These are phyloP conservation scores for Helicolenus hilgendorfi DNA, from an alignment of 2,797 vertebrate species.

Conservation along the genomic window DNA sequence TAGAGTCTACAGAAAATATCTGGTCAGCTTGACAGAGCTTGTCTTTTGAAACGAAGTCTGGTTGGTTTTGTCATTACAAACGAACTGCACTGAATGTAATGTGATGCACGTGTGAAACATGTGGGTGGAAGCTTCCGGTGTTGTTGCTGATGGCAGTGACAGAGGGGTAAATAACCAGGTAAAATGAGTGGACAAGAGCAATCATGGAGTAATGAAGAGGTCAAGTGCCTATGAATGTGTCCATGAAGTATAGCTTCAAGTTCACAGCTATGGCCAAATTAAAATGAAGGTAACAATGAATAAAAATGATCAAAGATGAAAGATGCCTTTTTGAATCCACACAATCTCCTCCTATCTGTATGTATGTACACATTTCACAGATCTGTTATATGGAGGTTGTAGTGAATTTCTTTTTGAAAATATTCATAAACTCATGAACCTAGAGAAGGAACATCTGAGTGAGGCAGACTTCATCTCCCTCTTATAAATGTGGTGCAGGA, in stretches of 20 bases:
- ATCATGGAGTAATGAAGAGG: not conserved
- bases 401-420: no score
- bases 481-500: no score
- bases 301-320: not conserved
- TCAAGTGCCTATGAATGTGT: not conserved
- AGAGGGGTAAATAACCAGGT: not conserved
- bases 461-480: not conserved
- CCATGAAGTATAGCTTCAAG: not conserved
- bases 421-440: not conserved
- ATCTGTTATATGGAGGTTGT: no score
- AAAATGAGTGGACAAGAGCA: not conserved
- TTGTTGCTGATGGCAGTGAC: not conserved
- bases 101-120: not conserved
- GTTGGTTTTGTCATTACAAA: not conserved
- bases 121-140: not conserved
- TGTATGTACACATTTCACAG: no score
- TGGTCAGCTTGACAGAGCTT: not conserved
- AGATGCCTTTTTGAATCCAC: not conserved
- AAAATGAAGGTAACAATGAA: not conserved
- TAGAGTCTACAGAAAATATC: not conserved
- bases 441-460: not conserved
- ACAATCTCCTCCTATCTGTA: no score
- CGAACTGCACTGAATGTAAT: not conserved
- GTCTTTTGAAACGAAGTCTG: not conserved
- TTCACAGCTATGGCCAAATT: not conserved